These are phyloP conservation scores for Erebia ligea DNA, from an alignment of 2,888 invertebrate species.

Conservation along the genomic window DNA sequence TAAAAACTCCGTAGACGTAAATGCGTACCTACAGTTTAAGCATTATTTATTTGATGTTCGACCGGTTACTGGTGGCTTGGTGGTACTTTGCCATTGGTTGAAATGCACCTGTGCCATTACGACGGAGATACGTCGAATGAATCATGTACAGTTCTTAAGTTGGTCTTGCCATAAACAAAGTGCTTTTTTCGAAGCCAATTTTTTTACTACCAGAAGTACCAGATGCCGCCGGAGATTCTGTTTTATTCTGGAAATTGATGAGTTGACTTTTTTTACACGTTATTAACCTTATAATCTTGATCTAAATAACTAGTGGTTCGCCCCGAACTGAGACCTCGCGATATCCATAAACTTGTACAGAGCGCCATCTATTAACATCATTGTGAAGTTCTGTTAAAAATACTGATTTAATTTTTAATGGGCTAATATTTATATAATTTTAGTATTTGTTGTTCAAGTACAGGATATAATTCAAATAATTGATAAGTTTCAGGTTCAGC, in stretches of 20 bases:
- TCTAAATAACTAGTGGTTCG: too few species aligned
- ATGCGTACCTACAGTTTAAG: conserved; percentile 39
- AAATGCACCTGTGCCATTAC: conserved; percentile 27
- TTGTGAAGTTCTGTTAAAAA: too few species aligned
- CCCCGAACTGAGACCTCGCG: too few species aligned
- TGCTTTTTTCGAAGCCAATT: background rate
- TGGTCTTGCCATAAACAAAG: conserved; percentile 3
- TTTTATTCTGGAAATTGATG: background rate
- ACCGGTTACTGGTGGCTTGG: conserved; percentile 34
- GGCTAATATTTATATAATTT: too few species aligned
- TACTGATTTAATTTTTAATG: too few species aligned
- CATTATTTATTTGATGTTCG: conserved; percentile 41
- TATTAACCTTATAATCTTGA: too few species aligned
- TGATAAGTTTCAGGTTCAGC: too few species aligned
- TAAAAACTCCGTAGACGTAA: conserved; percentile 31
- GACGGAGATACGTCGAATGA: background rate
- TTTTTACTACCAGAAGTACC: too few species aligned
- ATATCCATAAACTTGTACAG: too few species aligned
- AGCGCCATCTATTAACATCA: too few species aligned
- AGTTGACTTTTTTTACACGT: background rate
- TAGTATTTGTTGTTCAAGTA: too few species aligned
- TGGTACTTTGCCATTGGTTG: background rate
- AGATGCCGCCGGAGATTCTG: background rate
- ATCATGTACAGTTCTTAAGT: conserved; percentile 4
- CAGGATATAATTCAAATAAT: too few species aligned